Conservation (phyloP, 2,888 invertebrate species). For the Andrena bicolor region DNA sequence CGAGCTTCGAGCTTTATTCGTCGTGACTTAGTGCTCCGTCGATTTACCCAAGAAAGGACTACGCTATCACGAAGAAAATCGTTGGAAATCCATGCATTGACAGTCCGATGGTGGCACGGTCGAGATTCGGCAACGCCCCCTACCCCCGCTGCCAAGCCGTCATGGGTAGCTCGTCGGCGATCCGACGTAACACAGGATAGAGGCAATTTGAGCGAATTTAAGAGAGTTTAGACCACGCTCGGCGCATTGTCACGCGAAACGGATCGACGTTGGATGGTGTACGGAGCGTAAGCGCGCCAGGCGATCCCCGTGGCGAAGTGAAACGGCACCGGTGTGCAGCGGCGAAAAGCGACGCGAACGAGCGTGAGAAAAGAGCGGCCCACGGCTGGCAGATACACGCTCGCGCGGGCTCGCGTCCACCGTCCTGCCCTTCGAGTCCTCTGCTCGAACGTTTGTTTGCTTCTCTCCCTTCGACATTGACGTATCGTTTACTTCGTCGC, state of each 20-base stretch:
- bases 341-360: constrained; percentile 49
- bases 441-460: constrained; percentile 6
- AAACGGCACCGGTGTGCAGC: constrained; percentile 14
- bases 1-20: neutral
- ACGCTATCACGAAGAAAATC: neutral
- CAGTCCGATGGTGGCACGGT: constrained; percentile 31
- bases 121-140: constrained; percentile 74
- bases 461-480: constrained; percentile 2
- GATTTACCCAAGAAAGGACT: neutral
- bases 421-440: constrained; percentile 15
- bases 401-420: neutral
- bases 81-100: neutral
- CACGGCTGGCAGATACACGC: constrained; percentile 27
- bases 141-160: constrained; percentile 63
- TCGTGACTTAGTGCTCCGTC: neutral
- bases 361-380: constrained; percentile 59
- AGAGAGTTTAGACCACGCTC: constrained; percentile 62
- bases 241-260: constrained; percentile 48
- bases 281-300: constrained; percentile 8
- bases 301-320: constrained; percentile 26
- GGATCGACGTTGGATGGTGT: constrained; percentile 25
- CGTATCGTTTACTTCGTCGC: constrained; percentile 21
- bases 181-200: constrained; percentile 77
- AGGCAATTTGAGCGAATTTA: constrained; percentile 79
- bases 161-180: constrained; percentile 75